Evolutionary conservation across 2,797 vertebrate genomes (phyloP), one percentile per base, ranked within the genome.

Genomic region (Sebastes kiyomatsui): DNA sequence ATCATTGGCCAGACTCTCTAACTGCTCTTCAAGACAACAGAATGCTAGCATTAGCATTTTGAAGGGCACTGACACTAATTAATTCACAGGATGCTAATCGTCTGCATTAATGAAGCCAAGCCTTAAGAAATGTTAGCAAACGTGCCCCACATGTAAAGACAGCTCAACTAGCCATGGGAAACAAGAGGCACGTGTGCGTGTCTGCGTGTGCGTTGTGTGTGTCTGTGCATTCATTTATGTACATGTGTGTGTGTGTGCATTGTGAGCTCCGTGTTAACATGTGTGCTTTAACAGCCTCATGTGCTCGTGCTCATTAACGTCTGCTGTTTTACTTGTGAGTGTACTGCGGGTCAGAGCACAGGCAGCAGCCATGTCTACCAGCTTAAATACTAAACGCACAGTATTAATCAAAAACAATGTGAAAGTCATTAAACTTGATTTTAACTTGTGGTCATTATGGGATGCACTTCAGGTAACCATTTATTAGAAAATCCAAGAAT

Each of bases 1-100:
- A 93, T 86, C 88, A 75, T 54, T 84, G 83, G 73, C 84, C 81
- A 82, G 90, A 82, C 89, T 85, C 86, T 90, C 67, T 64, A 83
- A 87, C 85, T 88, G 90, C 82, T 84, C 84, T 87, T 89, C 82
- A 92, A 93, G 82, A 94, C 92, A 94, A 93, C 92, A 93, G 91
- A 94, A 93, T 91, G 93, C 93, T 94, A 94, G 90, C 94, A 94
- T 95, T 95, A 94, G 94, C 94, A 95, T 95, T 96, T 95, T 96
- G 94, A 96, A 95, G 94, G 94, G 93, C 94, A 95, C 90, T 94
- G 94, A 94, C 94, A 94, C 93, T 95, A 95, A 96, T 96, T 93
- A 94, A 95, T 95, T 95, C 94, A 91, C 93, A 90, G 90, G 93
- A 95, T 95, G 93, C 94, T 95, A 95, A 96, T 95, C 92, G 85